phyloP scores from a whole-genome alignment of 2,888 invertebrate species.

The Drosophila suboccidentalis region DNA sequence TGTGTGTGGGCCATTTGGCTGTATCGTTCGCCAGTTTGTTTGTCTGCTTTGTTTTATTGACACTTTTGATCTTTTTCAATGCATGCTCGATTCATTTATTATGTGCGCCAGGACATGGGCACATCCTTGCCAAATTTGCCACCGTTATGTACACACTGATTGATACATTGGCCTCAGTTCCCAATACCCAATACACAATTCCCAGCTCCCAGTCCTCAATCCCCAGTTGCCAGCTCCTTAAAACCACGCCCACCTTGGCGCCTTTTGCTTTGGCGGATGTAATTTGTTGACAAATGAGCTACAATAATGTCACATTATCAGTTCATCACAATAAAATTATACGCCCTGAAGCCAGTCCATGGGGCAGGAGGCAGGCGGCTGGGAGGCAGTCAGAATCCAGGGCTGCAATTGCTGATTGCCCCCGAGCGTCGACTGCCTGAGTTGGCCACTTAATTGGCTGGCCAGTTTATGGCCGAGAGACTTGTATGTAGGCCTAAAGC shows the following conservation, averaged over 20 bases:
- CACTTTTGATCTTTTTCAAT: conserved; percentile 79
- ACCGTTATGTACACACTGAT: conserved; percentile 69
- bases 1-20: conserved; percentile 22
- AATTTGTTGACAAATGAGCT: conserved; percentile 80
- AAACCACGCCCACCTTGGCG: conserved; percentile 45
- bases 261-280: conserved; percentile 53
- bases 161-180: conserved; percentile 65
- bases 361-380: neutral
- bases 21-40: conserved; percentile 59
- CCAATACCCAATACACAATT: neutral
- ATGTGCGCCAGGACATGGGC: conserved; percentile 52
- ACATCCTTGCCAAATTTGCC: conserved; percentile 49
- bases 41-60: conserved; percentile 79
- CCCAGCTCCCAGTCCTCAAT: neutral
- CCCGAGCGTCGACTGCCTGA: conserved; percentile 8
- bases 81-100: conserved; percentile 79
- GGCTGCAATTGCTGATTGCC: conserved; percentile 54
- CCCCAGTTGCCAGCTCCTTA: neutral
- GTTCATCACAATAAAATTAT: conserved; percentile 81
- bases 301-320: conserved; percentile 81
- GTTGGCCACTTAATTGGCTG: conserved; percentile 54
- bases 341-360: conserved; percentile 42
- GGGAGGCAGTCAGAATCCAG: conserved; percentile 17
- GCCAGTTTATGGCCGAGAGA: conserved; percentile 40
- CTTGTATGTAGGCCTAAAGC: conserved; percentile 15